Conservation (phyloP, 2,888 invertebrate species). For the Mallateleia sp. region DNA sequence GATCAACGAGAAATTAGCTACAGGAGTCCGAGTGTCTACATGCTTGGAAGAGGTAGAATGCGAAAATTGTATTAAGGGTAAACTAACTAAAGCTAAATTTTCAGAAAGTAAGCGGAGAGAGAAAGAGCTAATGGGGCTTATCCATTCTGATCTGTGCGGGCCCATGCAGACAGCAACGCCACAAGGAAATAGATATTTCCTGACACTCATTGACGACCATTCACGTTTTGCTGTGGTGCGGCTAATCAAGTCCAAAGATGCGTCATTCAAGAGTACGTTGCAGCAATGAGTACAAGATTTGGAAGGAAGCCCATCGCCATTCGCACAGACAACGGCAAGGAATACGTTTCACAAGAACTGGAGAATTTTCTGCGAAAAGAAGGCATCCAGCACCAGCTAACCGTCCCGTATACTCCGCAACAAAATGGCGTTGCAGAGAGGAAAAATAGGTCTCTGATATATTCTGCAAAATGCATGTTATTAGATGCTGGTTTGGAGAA, state of each 20-base stretch:
- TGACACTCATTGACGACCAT: conserved; percentile 76
- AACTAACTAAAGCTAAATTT: conserved; percentile 77
- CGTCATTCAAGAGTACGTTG: conserved; percentile 57
- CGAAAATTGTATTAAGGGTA: conserved; percentile 80
- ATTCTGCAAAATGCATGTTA: conserved; percentile 56
- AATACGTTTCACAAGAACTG: conserved; percentile 42
- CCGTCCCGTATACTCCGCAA: conserved; percentile 58
- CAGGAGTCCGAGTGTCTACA: conserved; percentile 73
- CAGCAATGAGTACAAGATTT: conserved; percentile 50
- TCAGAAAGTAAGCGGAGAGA: conserved; percentile 67
- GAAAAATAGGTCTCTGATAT: conserved; percentile 48
- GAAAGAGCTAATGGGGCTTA: conserved; percentile 59
- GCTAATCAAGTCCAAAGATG: conserved; percentile 61
- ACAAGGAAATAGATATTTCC: conserved; percentile 74
- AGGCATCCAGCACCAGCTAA: conserved; percentile 51
- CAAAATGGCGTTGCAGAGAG: conserved; percentile 67
- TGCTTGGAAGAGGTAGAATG: conserved; percentile 76
- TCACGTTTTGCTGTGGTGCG: conserved; percentile 62
- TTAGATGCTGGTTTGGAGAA: conserved; percentile 44
- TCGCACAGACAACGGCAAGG: conserved; percentile 37
- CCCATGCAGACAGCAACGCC: conserved; percentile 78
- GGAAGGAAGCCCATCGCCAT: conserved; percentile 24
- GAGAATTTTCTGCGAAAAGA: conserved; percentile 40
- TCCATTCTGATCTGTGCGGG: conserved; percentile 81
- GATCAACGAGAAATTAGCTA: conserved; percentile 53